These are phyloP conservation scores for Spodoptera picta DNA, from an alignment of 2,888 invertebrate genomes.

Conservation along the genomic window DNA sequence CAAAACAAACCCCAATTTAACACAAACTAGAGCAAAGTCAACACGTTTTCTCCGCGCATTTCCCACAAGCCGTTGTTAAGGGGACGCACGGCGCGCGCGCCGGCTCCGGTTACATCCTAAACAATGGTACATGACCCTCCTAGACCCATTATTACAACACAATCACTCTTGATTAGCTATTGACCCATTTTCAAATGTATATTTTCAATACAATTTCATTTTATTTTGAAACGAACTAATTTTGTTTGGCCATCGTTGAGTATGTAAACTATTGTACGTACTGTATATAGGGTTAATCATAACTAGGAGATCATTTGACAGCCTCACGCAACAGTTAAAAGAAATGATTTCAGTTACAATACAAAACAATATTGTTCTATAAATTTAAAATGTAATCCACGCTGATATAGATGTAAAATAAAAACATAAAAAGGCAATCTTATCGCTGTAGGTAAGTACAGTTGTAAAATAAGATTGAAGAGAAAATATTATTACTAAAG, in stretches of 20 bases:
- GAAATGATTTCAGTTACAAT: not conserved
- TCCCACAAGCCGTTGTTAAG: constrained; percentile 44
- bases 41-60: constrained; percentile 54
- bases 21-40: constrained; percentile 45
- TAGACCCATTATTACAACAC: constrained; percentile 62
- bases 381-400: not conserved
- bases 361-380: constrained; percentile 11
- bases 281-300: constrained; percentile 36
- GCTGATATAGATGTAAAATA: constrained; percentile 38
- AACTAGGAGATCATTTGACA: constrained; percentile 16
- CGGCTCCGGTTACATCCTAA: constrained; percentile 63
- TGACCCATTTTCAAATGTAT: constrained; percentile 65
- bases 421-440: constrained; percentile 33
- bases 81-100: constrained; percentile 53
- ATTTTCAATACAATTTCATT: constrained; percentile 57
- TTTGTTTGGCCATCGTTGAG: constrained; percentile 41
- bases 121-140: constrained; percentile 64
- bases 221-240: constrained; percentile 46
- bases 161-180: constrained; percentile 76
- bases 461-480: constrained; percentile 36
- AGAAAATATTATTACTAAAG: constrained; percentile 12
- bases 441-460: constrained; percentile 24
- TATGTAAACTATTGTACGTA: not conserved
- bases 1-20: constrained; percentile 27
- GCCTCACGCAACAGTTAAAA: not conserved